Evolutionary conservation across 2,888 invertebrate genomes (phyloP), one percentile per base, ranked within the genome.

Genomic region (Melanophora roralis): DNA sequence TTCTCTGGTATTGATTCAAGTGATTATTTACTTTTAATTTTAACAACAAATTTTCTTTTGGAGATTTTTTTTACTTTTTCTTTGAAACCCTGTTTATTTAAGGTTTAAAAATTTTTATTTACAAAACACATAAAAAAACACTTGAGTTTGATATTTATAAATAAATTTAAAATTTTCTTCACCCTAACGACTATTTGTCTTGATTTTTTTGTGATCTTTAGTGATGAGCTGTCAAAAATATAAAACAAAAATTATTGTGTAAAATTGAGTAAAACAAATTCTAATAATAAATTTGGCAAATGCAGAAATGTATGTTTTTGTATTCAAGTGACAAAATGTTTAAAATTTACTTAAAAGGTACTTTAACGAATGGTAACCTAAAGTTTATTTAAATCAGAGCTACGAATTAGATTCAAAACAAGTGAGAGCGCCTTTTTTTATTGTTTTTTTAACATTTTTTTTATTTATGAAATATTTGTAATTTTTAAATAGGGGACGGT

Each of bases 231-330:
- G 57, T 47, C 57, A 49, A 49, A 40, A 9, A 57, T 57, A 32
- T 12, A 49, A 16, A 19, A 43, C 11, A 47, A 3, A 51, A 60
- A 14, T 51, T 40, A 40, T 65, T 55, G 73, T 38, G 64, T 9
- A 57, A 27, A 57, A 40, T 71, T 11, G 43, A 36, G 6, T 57
- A 45, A 45, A 45, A 23, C 11, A 51, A 23, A 68, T 55, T 8
- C 16, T n/a, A n/a, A n/a, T 45, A 57, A 73, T 65, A 73, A 53
- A 62, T 45, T 14, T 64, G 55, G 73, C 38, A 64, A 73, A 73
- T 53, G 32, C 36, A 53, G 12, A n/a, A n/a, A n/a, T 34, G 16
- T 27, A 34, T 62, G 53, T 14, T 36, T 6, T 8, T n/a, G 51
- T 38, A 7, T 53, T 38, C 9, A 6, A 19, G n/a, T 19, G 23